phyloP scores from a whole-genome alignment of 1,140 invertebrate species.

The Nymphalis io region DNA sequence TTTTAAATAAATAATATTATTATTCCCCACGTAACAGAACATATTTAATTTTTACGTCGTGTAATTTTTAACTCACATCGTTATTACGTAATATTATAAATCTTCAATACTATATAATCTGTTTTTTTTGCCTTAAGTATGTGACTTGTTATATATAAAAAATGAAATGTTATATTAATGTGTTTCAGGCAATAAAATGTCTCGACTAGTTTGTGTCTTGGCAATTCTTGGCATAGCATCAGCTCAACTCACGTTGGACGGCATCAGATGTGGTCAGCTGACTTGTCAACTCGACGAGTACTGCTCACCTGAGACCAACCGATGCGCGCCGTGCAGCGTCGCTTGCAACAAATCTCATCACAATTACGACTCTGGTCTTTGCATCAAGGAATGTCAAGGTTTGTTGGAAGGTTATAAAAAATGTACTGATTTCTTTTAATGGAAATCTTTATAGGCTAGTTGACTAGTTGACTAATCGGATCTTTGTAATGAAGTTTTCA shows the following conservation, averaged over 20 bases:
- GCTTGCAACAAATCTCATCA: constrained; percentile 76
- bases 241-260: constrained; percentile 68
- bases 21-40: no score
- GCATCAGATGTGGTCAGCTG: constrained; percentile 76
- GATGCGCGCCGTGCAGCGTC: constrained; percentile 76
- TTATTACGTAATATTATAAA: no score
- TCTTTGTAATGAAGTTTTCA: no score
- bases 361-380: constrained; percentile 78
- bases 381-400: constrained; percentile 79
- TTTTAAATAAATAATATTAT: no score
- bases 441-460: background rate
- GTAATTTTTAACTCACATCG: no score
- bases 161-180: background rate
- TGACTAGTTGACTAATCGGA: no score
- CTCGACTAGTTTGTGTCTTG: constrained; percentile 55
- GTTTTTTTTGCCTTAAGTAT: no score
- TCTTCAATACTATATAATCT: no score
- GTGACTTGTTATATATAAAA: no score
- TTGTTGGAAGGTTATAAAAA: background rate
- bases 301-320: constrained; percentile 78
- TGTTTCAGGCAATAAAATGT: constrained; percentile 56
- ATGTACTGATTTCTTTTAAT: background rate
- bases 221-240: constrained; percentile 54
- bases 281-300: constrained; percentile 79
- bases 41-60: no score